Evolutionary conservation across 2,888 invertebrate species (phyloP), one percentile per base, ranked within the genome.

Genomic region (Neocrepidodera transversa): DNA sequence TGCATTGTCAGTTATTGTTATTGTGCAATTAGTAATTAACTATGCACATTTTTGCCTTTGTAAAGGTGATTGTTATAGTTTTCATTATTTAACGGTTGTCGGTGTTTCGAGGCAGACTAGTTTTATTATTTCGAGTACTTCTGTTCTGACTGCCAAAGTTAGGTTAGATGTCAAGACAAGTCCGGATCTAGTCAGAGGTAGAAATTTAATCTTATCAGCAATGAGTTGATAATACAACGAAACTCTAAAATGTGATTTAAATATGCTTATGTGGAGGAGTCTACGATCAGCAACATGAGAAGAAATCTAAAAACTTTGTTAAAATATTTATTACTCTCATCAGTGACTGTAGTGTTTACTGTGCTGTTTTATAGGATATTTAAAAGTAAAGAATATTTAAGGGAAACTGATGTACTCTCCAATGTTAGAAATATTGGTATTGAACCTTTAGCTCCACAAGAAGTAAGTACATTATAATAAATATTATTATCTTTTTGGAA

Each of bases 241-340:
- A n/a, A 45, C 7, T 35, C 36, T 18, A 16, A 17, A 13, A 11
- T 28, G 43, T 47, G 20, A 36, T 43, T 10, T n/a, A 36, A 30
- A 54, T 51, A 56, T 60, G 56, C 42, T 40, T 60, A 48, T 60
- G 50, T 45, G 58, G 62, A 43, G 36, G 18, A 38, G 16, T 36
- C 35, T 54, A 45, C 53, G 58, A n/a, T 40, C 38, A 32, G 32
- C 63, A 65, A 42, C 18, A 79, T 79, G 79, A 76, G 73, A 75
- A 73, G 79, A 55, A 79, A 79, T 64, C 64, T 77, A 52, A 79
- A 75, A 66, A 74, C 71, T 60, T 60, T 79, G 49, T 71, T 76
- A 49, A 79, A 78, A 69, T 79, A 77, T 60, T 55, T 76, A 40
- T 56, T 78, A 49, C 63, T 79, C 26, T 75, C 77, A 30, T 74